Conservation (phyloP, 1,140 invertebrate species). For the Eulimnadia texana region DNA sequence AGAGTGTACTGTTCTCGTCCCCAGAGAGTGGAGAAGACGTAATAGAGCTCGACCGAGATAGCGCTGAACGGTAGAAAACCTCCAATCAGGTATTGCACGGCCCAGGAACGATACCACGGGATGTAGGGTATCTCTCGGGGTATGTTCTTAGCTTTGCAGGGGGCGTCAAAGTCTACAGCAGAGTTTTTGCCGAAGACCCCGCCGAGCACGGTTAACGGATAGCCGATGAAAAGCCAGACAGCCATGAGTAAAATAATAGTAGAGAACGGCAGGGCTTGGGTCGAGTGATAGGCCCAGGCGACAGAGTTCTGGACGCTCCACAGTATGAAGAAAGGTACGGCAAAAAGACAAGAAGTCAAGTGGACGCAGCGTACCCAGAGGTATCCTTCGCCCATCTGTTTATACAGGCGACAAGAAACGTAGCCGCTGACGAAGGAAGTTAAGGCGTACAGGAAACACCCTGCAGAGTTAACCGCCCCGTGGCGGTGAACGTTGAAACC, state of each 20-base stretch:
- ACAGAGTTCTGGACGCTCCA: constrained; percentile 37
- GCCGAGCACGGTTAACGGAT: constrained; percentile 36
- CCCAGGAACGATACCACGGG: constrained; percentile 33
- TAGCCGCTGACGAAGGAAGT: constrained; percentile 37
- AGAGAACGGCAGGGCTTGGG: constrained; percentile 36
- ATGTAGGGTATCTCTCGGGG: constrained; percentile 35
- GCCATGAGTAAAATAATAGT: constrained; percentile 35
- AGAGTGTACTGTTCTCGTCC: constrained; percentile 36
- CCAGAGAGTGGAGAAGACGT: constrained; percentile 40
- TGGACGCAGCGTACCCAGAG: constrained; percentile 39
- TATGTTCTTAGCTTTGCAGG: constrained; percentile 38
- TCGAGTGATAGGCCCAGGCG: constrained; percentile 38
- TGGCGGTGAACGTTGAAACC: constrained; percentile 39
- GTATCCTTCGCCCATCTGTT: constrained; percentile 33
- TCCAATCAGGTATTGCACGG: constrained; percentile 35
- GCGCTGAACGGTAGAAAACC: constrained; percentile 41
- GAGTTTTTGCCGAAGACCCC: constrained; percentile 39
- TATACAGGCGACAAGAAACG: constrained; percentile 33
- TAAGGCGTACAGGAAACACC: constrained; percentile 37
- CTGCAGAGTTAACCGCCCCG: constrained; percentile 35
- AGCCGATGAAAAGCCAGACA: constrained; percentile 37
- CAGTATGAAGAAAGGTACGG: constrained; percentile 36
- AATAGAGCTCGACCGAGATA: constrained; percentile 40
- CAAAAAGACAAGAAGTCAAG: constrained; percentile 36
- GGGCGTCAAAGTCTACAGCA: constrained; percentile 33